Base-by-base conservation (phyloP, 2,113 vertebrate genomes). In the Blennius ocellaris region DNA sequence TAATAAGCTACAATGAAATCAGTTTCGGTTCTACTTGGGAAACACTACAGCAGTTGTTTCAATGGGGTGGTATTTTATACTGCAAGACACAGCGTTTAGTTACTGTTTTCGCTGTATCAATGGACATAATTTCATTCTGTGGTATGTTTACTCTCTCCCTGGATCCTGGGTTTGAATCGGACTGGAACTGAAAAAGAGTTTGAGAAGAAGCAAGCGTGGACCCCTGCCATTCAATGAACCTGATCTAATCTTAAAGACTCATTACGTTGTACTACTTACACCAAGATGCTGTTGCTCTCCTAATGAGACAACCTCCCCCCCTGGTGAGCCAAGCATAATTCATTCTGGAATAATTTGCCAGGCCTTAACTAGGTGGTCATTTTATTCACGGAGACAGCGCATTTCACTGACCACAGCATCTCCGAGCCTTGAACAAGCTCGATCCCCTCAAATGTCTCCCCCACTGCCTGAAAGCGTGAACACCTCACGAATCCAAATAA, bases 371-470 rank as follows among this genome's bases (percentile, higher is more conserved):
- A 48, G 76, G 54, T 39, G 57, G 37, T 68, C 9, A 44, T 64
- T 69, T 84, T 68, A 86, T 82, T 82, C 39, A 78, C 30, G 14
- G 1, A 21, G 14, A 74, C 70, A 80, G 41, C 52, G 55, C 52
- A 76, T 51, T 81, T 59, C 38, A 67, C 12, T 58, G 38, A 66
- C 54, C 55, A 62, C 68, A 70, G 53, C 56, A 36, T 51, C 59
- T 63, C 37, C 10, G 56, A 30, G 21, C 21, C 21, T 30, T 30
- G 2, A 30, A 30, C 21, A 30, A 30, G 21, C 21, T 30, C 21
- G 4, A 30, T 8, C 4, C 21, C 21, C 21, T 30, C 21, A 30
- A 30, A 30, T 30, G 21, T 4, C 21, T 4, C 21, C 21, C 21
- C 21, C 21, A 2, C 21, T 30, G 5, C 2, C 17, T 7, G n/a